These are phyloP conservation scores for Kryptolebias marmoratus DNA, from an alignment of 2,113 vertebrate species.

Conservation along the genomic window DNA sequence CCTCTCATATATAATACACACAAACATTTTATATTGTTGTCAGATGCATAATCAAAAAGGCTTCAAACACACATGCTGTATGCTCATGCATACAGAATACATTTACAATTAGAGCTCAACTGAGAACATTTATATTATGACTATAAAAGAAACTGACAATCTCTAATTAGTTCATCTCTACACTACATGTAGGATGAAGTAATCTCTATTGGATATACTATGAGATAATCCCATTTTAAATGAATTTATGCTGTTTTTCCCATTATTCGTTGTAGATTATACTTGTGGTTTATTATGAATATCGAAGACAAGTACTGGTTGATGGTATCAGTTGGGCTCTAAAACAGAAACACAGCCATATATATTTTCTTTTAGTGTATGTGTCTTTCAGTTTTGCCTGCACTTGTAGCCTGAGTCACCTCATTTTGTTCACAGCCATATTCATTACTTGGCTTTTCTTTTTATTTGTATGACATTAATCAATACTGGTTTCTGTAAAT, in stretches of 20 bases:
- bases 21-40: constrained; percentile 16
- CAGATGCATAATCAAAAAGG: background rate
- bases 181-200: background rate
- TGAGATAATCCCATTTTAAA: background rate
- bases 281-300: background rate
- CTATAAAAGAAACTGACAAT: background rate
- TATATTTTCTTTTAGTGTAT: background rate
- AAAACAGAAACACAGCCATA: background rate
- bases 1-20: constrained; percentile 13
- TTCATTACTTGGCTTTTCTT: constrained; percentile 16
- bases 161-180: too few relatives aligned
- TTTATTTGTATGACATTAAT: constrained; percentile 13
- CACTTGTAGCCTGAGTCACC: background rate
- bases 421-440: constrained; percentile 15
- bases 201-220: background rate
- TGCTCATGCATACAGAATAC: constrained; percentile 1
- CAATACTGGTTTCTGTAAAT: constrained; percentile 28
- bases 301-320: background rate
- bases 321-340: constrained; percentile 2
- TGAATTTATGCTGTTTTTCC: background rate
- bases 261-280: background rate
- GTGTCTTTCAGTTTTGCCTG: constrained; percentile 31
- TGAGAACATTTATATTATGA: background rate
- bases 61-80: background rate
- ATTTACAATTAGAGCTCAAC: constrained; percentile 1